Conservation (phyloP, 2,797 vertebrate genomes). For the Naso thynnoides region DNA sequence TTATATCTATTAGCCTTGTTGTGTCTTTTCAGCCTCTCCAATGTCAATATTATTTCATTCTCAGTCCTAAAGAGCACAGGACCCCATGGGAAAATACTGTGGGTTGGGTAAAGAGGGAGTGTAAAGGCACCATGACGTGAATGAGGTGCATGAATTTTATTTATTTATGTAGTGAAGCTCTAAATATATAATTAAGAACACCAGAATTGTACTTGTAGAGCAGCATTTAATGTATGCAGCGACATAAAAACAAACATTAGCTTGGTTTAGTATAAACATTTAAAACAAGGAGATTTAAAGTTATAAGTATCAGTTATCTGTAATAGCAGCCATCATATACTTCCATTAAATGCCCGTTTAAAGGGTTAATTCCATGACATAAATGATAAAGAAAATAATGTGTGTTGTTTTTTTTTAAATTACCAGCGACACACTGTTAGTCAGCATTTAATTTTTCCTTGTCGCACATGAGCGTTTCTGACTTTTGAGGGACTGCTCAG, state of each 20-base stretch:
- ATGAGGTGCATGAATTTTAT: slow-evolving; percentile 9
- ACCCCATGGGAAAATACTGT: slow-evolving; percentile 56
- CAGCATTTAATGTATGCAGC: background rate
- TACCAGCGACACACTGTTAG: slow-evolving; percentile 9
- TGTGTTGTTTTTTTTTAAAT: slow-evolving; percentile 26
- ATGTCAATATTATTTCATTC: slow-evolving; percentile 78
- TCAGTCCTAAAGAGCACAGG: slow-evolving; percentile 45
- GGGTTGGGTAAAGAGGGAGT: slow-evolving; percentile 15
- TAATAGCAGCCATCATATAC: background rate
- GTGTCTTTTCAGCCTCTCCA: slow-evolving; percentile 67
- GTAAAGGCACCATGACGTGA: background rate
- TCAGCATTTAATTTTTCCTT: slow-evolving; percentile 32
- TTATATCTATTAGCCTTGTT: slow-evolving; percentile 74
- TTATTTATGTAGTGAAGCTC: slow-evolving; percentile 19
- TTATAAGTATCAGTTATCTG: background rate
- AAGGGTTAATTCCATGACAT: background rate
- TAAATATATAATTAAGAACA: slow-evolving; percentile 7
- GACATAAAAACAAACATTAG: background rate
- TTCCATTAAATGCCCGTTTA: background rate
- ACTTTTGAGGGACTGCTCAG: slow-evolving; percentile 47
- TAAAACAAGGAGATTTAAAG: background rate
- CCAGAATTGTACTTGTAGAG: background rate
- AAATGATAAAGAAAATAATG: slow-evolving; percentile 1
- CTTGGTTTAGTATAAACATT: background rate
- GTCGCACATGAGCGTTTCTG: slow-evolving; percentile 44